Conservation (phyloP, 2,888 invertebrate genomes). For the Nemotelus pantherinus region DNA sequence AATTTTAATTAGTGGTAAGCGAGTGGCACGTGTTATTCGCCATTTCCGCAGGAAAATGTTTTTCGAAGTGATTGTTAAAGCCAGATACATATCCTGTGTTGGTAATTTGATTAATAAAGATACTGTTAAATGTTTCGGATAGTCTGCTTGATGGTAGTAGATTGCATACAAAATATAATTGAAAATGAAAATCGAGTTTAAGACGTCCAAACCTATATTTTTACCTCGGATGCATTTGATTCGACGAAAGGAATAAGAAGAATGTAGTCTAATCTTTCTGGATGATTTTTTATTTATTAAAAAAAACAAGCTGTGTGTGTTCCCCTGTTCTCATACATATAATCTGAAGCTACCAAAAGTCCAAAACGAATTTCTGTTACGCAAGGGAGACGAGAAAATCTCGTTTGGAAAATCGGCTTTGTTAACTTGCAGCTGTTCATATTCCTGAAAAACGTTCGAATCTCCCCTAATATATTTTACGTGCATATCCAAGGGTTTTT, state of each 20-base stretch:
- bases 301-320: too few species aligned
- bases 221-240: too few species aligned
- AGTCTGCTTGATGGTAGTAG: too few species aligned
- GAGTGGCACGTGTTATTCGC: constrained; percentile 28
- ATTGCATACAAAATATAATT: too few species aligned
- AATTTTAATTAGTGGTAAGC: not conserved
- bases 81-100: constrained; percentile 10
- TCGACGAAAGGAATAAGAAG: too few species aligned
- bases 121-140: too few species aligned
- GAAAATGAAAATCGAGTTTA: too few species aligned
- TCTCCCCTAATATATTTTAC: not conserved
- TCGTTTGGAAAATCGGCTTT: not conserved
- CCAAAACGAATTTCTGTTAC: not conserved
- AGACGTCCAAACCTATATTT: too few species aligned
- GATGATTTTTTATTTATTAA: too few species aligned
- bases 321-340: too few species aligned
- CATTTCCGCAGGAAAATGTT: not conserved
- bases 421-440: constrained; percentile 10
- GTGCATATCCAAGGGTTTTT: not conserved
- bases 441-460: not conserved
- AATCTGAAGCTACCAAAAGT: not conserved
- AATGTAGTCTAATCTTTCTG: too few species aligned
- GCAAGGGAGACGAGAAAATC: not conserved
- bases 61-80: constrained; percentile 2
- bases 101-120: too few species aligned